Evolutionary conservation across 2,797 vertebrate species (phyloP).

Genomic region (Thripadectes ignobilis): DNA sequence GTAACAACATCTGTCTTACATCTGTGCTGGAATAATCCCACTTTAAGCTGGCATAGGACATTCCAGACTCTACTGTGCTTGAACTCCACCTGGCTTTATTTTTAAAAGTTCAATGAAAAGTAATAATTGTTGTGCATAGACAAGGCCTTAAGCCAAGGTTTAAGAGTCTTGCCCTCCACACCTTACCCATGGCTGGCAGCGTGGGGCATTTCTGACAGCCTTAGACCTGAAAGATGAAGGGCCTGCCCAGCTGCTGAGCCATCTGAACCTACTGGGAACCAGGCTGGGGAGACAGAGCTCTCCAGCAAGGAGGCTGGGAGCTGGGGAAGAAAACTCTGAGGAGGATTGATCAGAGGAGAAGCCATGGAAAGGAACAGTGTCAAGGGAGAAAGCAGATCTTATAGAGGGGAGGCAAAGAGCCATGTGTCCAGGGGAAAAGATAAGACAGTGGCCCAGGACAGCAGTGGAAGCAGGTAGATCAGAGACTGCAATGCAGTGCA

Average conservation of each 20-base stretch:
- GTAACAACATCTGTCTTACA: neutral
- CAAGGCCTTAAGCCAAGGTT: neutral
- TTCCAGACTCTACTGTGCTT: neutral
- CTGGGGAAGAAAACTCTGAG: neutral
- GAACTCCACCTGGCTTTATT: neutral
- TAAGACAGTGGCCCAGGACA: neutral
- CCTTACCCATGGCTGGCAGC: neutral
- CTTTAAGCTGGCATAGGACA: neutral
- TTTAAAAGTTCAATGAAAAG: neutral
- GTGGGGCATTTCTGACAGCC: neutral
- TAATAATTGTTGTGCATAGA: neutral
- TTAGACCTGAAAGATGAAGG: neutral
- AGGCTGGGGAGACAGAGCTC: neutral
- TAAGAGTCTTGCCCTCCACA: neutral
- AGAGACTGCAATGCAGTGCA: neutral
- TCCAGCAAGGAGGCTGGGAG: neutral
- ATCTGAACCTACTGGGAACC: neutral
- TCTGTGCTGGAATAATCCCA: neutral
- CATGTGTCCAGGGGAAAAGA: neutral
- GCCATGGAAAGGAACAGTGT: neutral
- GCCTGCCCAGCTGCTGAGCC: neutral
- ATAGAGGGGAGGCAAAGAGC: neutral
- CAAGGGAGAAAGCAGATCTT: neutral
- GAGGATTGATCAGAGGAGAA: neutral
- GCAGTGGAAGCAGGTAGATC: neutral